Evolutionary conservation across 1,140 invertebrate genomes (phyloP).

Genomic region (Drosophila nannoptera): DNA sequence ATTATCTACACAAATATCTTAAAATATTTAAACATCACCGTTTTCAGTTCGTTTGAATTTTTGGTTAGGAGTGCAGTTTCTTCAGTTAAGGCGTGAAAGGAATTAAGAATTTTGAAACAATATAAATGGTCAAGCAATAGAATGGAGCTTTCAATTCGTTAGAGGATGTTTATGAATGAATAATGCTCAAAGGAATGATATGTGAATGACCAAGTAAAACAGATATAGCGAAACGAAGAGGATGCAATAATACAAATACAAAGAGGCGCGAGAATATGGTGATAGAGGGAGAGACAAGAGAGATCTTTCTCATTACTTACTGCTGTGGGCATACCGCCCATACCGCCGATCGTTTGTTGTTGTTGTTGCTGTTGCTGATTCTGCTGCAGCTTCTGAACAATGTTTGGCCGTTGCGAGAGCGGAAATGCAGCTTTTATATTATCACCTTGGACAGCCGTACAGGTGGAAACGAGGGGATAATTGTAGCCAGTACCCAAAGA

Average conservation of each 20-base stretch:
- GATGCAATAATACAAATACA: neutral
- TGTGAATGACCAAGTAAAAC: too few relatives aligned
- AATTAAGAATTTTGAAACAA: neutral
- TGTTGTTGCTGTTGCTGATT: slow-evolving; percentile 49
- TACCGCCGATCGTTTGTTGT: too few relatives aligned
- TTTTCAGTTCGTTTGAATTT: too few relatives aligned
- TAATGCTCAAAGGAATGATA: too few relatives aligned
- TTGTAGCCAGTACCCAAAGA: slow-evolving; percentile 76
- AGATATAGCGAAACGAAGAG: neutral
- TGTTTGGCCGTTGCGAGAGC: slow-evolving; percentile 80
- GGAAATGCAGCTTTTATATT: slow-evolving; percentile 77
- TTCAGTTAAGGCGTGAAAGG: neutral
- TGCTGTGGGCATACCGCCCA: slow-evolving; percentile 47
- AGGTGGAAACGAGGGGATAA: slow-evolving; percentile 78
- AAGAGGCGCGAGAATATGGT: neutral
- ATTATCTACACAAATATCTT: too few relatives aligned
- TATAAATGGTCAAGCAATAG: neutral
- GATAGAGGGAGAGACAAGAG: slow-evolving; percentile 7
- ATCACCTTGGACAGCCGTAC: slow-evolving; percentile 73
- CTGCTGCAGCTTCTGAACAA: slow-evolving; percentile 80
- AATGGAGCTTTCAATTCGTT: neutral
- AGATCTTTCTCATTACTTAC: slow-evolving; percentile 55
- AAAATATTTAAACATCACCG: too few relatives aligned
- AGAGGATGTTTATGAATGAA: too few relatives aligned
- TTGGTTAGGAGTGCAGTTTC: neutral